These are phyloP conservation scores for Acropora yongei DNA, from an alignment of 64 coral and sea anemone genomes.

Conservation along the genomic window DNA sequence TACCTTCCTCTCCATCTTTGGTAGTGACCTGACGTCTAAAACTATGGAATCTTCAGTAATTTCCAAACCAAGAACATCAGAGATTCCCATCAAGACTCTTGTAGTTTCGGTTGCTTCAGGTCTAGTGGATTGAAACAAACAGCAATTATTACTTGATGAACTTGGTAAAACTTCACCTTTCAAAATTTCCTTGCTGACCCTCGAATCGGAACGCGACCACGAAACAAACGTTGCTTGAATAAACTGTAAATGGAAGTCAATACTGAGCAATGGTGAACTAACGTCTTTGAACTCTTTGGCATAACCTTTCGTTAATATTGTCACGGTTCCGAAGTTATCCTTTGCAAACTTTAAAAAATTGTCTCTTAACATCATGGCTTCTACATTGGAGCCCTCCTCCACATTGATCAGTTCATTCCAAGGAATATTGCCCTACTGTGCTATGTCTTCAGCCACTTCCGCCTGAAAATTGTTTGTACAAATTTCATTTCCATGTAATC, in stretches of 20 bases:
- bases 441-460: constrained; percentile 26
- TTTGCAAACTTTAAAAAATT: constrained; percentile 26
- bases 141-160: not conserved
- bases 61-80: constrained; percentile 21
- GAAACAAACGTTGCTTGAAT: constrained; percentile 32
- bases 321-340: constrained; percentile 18
- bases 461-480: constrained; percentile 29
- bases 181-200: constrained; percentile 32
- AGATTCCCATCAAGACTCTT: constrained; percentile 24
- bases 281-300: constrained; percentile 2
- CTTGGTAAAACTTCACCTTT: constrained; percentile 33
- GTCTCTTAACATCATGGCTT: constrained; percentile 29
- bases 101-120: not conserved
- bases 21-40: constrained; percentile 17
- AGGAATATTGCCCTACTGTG: constrained; percentile 21
- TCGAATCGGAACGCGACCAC: constrained; percentile 14
- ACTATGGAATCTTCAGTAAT: constrained; percentile 29
- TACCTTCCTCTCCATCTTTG: constrained; percentile 37
- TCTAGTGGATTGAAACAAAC: constrained; percentile 14
- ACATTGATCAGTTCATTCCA: constrained; percentile 14
- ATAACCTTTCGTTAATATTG: constrained; percentile 20
- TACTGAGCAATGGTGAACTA: constrained; percentile 28
- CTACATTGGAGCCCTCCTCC: constrained; percentile 10
- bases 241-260: constrained; percentile 27
- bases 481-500: constrained; percentile 34